These are phyloP conservation scores for Hemiprocne comata DNA, from an alignment of 2,113 vertebrate species.

Conservation along the genomic window DNA sequence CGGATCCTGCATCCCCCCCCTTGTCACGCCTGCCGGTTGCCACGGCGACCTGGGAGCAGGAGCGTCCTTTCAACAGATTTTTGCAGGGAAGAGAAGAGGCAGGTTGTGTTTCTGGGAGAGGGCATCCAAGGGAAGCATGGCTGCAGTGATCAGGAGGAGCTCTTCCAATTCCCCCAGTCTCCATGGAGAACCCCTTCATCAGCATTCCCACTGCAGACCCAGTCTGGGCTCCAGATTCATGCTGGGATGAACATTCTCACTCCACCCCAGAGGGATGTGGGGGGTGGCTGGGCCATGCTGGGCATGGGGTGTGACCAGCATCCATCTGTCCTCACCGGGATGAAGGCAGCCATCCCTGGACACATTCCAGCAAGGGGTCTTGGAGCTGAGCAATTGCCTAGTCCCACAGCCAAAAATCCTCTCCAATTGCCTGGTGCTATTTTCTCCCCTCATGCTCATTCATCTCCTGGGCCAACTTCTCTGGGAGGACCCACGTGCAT, in stretches of 20 bases:
- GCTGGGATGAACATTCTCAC: neutral
- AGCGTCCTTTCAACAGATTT: neutral
- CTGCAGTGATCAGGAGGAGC: neutral
- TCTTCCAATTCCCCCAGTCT: neutral
- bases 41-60: neutral
- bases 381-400: rapidly evolving
- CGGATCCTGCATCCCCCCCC: neutral
- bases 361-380: neutral
- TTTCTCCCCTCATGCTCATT: neutral
- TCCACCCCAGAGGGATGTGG: neutral
- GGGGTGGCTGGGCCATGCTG: neutral
- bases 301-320: rapidly evolving
- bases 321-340: rapidly evolving
- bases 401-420: neutral
- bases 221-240: neutral
- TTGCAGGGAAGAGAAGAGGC: neutral
- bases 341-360: neutral
- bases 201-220: neutral
- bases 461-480: neutral
- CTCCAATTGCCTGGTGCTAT: neutral
- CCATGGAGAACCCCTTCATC: neutral
- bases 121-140: neutral
- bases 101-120: neutral
- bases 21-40: neutral
- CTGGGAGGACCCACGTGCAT: constrained; percentile 2